Evolutionary conservation across 92 coral and sea anemone genomes (phyloP).

Genomic region (Paragorgia papillata): DNA sequence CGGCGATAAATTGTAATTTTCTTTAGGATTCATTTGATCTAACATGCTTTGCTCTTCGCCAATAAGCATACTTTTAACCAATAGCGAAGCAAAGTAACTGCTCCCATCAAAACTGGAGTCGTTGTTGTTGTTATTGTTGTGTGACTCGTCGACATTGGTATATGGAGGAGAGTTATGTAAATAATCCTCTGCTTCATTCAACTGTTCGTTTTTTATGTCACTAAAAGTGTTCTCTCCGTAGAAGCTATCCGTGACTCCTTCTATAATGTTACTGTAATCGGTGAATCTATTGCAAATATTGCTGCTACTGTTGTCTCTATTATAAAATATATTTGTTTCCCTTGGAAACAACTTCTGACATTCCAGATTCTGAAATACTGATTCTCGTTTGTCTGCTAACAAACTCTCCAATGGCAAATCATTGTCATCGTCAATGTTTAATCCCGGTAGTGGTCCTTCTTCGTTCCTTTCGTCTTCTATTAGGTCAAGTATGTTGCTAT

Average conservation of each 20-base stretch:
- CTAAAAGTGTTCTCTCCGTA: too few relatives aligned
- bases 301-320: not conserved
- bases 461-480: slow-evolving; percentile 6
- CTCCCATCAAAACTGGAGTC: too few relatives aligned
- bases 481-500: not conserved
- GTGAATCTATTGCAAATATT: too few relatives aligned
- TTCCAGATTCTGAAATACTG: slow-evolving; percentile 9
- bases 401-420: slow-evolving; percentile 32
- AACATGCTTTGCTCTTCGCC: not conserved
- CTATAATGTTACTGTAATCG: too few relatives aligned
- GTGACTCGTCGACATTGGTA: too few relatives aligned
- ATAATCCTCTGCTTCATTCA: too few relatives aligned
- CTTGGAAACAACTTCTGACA: not conserved
- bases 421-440: slow-evolving; percentile 4
- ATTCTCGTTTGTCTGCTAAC: not conserved
- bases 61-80: not conserved
- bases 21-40: too few relatives aligned
- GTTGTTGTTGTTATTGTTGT: too few relatives aligned
- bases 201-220: too few relatives aligned
- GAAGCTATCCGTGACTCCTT: too few relatives aligned
- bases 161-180: too few relatives aligned
- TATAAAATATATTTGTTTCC: not conserved
- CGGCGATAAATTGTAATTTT: too few relatives aligned
- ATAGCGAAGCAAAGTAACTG: not conserved
- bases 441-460: not conserved